Evolutionary conservation across 92 coral and sea anemone genomes (phyloP), one percentile per base, ranked within the genome.

Genomic region (Galaxea fascicularis): DNA sequence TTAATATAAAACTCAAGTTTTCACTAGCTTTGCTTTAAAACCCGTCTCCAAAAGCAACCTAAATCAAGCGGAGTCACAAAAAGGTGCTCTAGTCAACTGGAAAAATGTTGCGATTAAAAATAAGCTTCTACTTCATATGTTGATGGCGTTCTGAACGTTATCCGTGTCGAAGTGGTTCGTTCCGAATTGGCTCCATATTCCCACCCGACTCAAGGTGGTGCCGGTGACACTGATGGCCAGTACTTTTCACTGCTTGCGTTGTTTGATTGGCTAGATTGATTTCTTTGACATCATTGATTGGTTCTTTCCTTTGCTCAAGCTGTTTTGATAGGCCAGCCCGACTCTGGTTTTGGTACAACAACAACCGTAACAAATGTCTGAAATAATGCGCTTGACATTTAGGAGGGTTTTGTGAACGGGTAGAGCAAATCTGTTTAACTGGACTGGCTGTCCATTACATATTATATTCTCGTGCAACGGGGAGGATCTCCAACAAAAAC

Each of bases 21-120:
- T 16, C 24, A 56, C 8, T 20, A 56, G 4, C 4, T 51, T 41
- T 71, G 76, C 58, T 71, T 54, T 27, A 0, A 70, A 10, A 35
- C 30, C 76, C 74, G 74, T 45, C 44, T 71, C 46, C 56, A 71
- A 20, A 2, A 70, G 56, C 75, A 44, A 44, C 75, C 12, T 22
- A 45, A 45, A 22, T 21, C 71, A 65, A 29, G 22, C 18, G 41
- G 3, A 35, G 41, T 35, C 41, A n/a, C n/a, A 59, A 59, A 59
- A 20, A n/a, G 15, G 28, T 59, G n/a, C n/a, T n/a, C n/a, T n/a
- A n/a, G n/a, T n/a, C n/a, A n/a, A n/a, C n/a, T n/a, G n/a, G n/a
- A n/a, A n/a, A n/a, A n/a, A n/a, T n/a, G n/a, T n/a, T n/a, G n/a
- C n/a, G n/a, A n/a, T n/a, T n/a, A n/a, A n/a, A n/a, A n/a, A n/a